A percentile compares a stretch with the other conserved stretches of the same genome.
Evolutionary conservation across 2,888 invertebrate species (phyloP).

Genomic region (Idaea aversata): DNA sequence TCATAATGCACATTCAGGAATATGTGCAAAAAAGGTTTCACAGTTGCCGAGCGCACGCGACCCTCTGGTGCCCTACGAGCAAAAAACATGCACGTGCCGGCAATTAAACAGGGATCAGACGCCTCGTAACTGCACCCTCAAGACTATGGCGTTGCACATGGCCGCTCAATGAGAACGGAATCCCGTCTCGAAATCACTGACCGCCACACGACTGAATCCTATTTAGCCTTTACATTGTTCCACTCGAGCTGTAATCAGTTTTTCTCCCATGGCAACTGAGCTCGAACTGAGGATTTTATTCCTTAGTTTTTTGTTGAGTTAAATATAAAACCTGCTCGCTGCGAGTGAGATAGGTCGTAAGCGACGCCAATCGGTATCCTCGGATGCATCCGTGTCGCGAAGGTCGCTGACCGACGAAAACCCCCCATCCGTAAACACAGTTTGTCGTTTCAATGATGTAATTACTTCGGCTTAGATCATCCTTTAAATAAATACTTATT

Average conservation of each 20-base stretch:
- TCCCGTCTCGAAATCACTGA: slow-evolving; percentile 54
- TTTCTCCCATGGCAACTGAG: slow-evolving; percentile 51
- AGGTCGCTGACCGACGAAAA: slow-evolving; percentile 74
- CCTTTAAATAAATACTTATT: slow-evolving; percentile 11
- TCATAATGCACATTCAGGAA: slow-evolving; percentile 59
- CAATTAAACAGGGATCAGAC: slow-evolving; percentile 66
- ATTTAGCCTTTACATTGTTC: slow-evolving; percentile 54
- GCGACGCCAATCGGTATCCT: slow-evolving; percentile 33
- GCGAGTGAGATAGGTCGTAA: slow-evolving; percentile 43
- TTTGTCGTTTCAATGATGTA: slow-evolving; percentile 17
- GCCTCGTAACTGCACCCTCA: slow-evolving; percentile 49
- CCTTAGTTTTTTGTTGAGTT: slow-evolving; percentile 51
- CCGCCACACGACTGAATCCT: slow-evolving; percentile 62
- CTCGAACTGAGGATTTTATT: slow-evolving; percentile 39
- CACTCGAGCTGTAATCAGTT: slow-evolving; percentile 51
- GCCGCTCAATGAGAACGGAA: slow-evolving; percentile 59
- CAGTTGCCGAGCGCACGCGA: slow-evolving; percentile 55
- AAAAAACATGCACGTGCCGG: slow-evolving; percentile 73
- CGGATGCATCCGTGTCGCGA: slow-evolving; percentile 59
- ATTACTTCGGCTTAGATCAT: slow-evolving; percentile 18
- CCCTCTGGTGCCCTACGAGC: slow-evolving; percentile 46
- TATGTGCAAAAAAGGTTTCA: slow-evolving; percentile 59
- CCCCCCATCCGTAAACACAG: slow-evolving; percentile 60
- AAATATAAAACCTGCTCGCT: slow-evolving; percentile 51
- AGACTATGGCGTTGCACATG: slow-evolving; percentile 51